phyloP scores from a whole-genome alignment of 1,140 invertebrate species.

The Heliconius hermathena region DNA sequence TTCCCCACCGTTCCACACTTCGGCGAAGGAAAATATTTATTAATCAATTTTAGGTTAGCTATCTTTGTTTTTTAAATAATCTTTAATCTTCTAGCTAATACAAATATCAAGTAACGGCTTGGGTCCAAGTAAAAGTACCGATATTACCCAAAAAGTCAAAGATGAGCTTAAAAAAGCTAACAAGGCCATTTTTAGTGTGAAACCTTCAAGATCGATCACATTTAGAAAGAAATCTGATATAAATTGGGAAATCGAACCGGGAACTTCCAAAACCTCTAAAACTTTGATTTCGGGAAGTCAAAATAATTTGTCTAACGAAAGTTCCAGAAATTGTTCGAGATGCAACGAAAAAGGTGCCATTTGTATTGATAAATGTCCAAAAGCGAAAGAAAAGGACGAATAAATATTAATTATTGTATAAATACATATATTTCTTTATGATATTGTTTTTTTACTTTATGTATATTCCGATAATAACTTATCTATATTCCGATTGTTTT shows the following conservation, averaged over 20 bases:
- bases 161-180: conserved; percentile 9
- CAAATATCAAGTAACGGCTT: not conserved
- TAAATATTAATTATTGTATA: conserved; percentile 23
- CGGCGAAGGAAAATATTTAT: no score
- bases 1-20: no score
- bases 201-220: conserved; percentile 20
- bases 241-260: not conserved
- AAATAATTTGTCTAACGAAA: not conserved
- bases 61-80: no score
- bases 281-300: not conserved
- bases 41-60: no score
- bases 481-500: no score
- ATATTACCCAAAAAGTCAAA: conserved; percentile 28
- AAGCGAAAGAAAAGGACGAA: conserved; percentile 38
- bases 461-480: no score
- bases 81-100: conserved; percentile 29
- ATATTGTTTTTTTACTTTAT: conserved; percentile 16
- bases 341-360: conserved; percentile 49
- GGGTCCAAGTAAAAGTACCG: conserved; percentile 37
- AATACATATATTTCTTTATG: not conserved
- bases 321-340: conserved; percentile 41
- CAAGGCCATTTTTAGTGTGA: not conserved
- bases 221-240: conserved; percentile 13
- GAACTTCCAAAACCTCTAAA: not conserved
- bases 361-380: conserved; percentile 51